These are phyloP conservation scores for Gambusia affinis DNA, from an alignment of 2,113 vertebrate genomes.

Conservation along the genomic window DNA sequence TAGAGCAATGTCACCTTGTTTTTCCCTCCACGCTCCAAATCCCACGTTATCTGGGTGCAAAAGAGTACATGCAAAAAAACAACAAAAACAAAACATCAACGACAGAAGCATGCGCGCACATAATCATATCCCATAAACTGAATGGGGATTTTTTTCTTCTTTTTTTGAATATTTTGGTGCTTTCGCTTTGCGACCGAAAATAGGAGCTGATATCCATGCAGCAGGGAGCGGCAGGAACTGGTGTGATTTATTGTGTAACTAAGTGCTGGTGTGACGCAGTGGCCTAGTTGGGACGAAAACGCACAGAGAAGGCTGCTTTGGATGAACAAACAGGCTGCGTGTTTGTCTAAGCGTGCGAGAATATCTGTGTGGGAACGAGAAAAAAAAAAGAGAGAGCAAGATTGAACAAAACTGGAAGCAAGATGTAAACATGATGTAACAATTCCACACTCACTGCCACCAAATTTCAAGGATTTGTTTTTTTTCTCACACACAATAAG, in stretches of 20 bases:
- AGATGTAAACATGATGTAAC: conserved; percentile 7
- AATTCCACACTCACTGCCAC: not conserved
- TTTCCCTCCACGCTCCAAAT: conserved; percentile 30
- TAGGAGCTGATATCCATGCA: conserved; percentile 56
- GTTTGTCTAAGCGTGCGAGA: conserved; percentile 1
- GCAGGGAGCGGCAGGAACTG: conserved; percentile 43
- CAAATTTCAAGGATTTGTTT: not conserved
- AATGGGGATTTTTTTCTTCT: conserved; percentile 23
- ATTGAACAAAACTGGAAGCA: conserved; percentile 6
- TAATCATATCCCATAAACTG: conserved; percentile 43
- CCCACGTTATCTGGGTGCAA: conserved; percentile 34
- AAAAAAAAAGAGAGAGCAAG: not conserved
- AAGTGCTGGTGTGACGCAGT: conserved; percentile 57
- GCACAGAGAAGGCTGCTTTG: conserved; percentile 23
- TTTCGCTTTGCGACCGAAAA: conserved; percentile 38
- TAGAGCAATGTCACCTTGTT: conserved; percentile 57
- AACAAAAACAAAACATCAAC: conserved; percentile 11
- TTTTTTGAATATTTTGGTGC: conserved; percentile 11
- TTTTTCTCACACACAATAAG: not conserved
- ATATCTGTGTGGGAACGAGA: conserved; percentile 4
- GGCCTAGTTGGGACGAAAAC: conserved; percentile 66
- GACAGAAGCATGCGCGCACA: conserved; percentile 6
- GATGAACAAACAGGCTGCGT: conserved; percentile 6
- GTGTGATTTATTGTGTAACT: conserved; percentile 65
- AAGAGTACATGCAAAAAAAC: conserved; percentile 32